A percentile compares a stretch with the other conserved stretches of the same genome.
phyloP scores from a whole-genome alignment of 2,797 vertebrate genomes.

The Cryptoblepharus egeriae region DNA sequence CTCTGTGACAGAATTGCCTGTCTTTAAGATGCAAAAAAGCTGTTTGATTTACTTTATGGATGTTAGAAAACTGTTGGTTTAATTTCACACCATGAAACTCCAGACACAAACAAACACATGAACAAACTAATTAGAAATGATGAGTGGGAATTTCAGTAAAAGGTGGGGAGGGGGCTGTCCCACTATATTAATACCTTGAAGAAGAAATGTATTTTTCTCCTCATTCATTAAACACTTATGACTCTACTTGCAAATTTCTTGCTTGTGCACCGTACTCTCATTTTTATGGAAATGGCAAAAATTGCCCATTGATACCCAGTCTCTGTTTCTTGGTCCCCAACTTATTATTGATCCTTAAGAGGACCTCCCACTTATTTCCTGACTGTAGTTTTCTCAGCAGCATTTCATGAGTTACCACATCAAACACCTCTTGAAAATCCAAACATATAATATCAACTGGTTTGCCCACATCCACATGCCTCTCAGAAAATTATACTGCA shows the following conservation, averaged over 20 bases:
- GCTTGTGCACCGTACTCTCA: slow-evolving; percentile 32
- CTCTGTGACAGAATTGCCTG: slow-evolving; percentile 90
- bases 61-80: slow-evolving; percentile 88
- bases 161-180: slow-evolving; percentile 26
- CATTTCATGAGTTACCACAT: too few species aligned
- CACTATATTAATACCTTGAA: slow-evolving; percentile 40
- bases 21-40: slow-evolving; percentile 81
- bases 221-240: slow-evolving; percentile 44
- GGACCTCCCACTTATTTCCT: not conserved
- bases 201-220: slow-evolving; percentile 28
- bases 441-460: too few species aligned
- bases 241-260: slow-evolving; percentile 17
- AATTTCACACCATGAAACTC: slow-evolving; percentile 88
- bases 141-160: slow-evolving; percentile 61
- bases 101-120: slow-evolving; percentile 84
- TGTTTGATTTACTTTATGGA: slow-evolving; percentile 89
- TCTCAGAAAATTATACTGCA: too few species aligned
- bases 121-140: slow-evolving; percentile 87
- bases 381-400: too few species aligned
- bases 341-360: too few species aligned
- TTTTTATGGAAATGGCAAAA: not conserved
- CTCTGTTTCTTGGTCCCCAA: too few species aligned
- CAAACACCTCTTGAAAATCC: too few species aligned
- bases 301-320: too few species aligned
- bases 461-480: too few species aligned